Base-by-base conservation (phyloP, 2,797 vertebrate species). In the Gymnodraco acuticeps region DNA sequence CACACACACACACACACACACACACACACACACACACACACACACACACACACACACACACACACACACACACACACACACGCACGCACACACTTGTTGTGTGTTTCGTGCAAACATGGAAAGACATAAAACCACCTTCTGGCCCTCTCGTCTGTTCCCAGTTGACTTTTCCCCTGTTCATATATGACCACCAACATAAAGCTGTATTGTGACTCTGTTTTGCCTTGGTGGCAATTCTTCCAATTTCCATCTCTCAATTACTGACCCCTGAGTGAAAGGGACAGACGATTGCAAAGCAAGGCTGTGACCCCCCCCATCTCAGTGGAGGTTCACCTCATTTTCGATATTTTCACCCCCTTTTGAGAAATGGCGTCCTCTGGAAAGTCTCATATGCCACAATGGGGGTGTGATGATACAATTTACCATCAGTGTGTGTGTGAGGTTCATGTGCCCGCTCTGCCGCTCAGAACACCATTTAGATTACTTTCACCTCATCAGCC, bases 401-500 rank as follows among this genome's bases (percentile, higher is more conserved):
- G 74, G 62, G 52, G 75, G 66, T 80, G 82, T 74, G 84, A 87
- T 73, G 90, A 87, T 88, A 78, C 45, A 69, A 78, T 89, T 87
- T 87, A 53, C 77, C 20, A 27, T 33, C 50, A 67, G 79, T 67
- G 75, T 70, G 58, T 64, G 3, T 76, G 71, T 56, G 52, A 23
- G 48, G 67, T 78, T 68, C 13, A 27, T 51, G 63, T 66, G 47
- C 67, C 62, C 46, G 81, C 73, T 82, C 63, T 62, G 33, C 74
- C 15, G 45, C 77, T 85, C 60, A 76, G 80, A 80, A 80, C 88
- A 83, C 84, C 86, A 87, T 90, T 91, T 89, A 92, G 90, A 93
- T 92, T 92, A 87, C 90, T 91, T 91, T 93, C 89, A 92, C 93
- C 90, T 89, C 91, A 92, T 91, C 88, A 88, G 86, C 84, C 86